Percentiles rank a stretch among this genome's conserved stretches.
Evolutionary conservation across 1,140 invertebrate species (phyloP).

Genomic region (Linepithema humile): DNA sequence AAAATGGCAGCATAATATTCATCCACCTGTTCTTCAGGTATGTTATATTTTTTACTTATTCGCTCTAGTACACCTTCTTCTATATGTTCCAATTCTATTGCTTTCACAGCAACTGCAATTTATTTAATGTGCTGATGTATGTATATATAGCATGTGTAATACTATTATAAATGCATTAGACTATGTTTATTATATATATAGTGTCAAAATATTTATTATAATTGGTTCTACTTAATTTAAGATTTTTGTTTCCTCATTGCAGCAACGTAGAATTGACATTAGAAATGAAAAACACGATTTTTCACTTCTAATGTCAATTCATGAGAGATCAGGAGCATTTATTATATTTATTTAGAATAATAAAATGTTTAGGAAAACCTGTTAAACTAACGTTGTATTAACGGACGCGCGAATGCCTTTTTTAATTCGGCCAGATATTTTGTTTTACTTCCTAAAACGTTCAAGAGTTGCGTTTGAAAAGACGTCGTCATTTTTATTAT

Average conservation of each 20-base stretch:
- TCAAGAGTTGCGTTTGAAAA: constrained; percentile 74
- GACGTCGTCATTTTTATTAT: constrained; percentile 52
- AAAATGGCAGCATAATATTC: constrained; percentile 80
- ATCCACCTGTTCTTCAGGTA: constrained; percentile 74
- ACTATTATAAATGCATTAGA: constrained; percentile 18
- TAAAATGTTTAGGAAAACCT: constrained; percentile 14
- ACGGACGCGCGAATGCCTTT: constrained; percentile 76
- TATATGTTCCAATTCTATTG: constrained; percentile 79
- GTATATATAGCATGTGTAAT: not conserved
- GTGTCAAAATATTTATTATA: not conserved
- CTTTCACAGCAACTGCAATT: constrained; percentile 80
- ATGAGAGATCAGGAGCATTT: too few relatives aligned
- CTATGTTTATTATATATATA: not conserved
- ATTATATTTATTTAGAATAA: not conserved
- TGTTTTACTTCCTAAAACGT: constrained; percentile 74
- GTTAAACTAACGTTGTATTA: constrained; percentile 79
- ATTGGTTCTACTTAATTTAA: not conserved
- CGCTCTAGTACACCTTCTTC: constrained; percentile 80
- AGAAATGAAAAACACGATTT: too few relatives aligned
- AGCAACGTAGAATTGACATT: too few relatives aligned
- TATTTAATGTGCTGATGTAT: constrained; percentile 22
- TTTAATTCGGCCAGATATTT: constrained; percentile 78
- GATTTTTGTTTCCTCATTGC: too few relatives aligned
- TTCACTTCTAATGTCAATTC: too few relatives aligned
- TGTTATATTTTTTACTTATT: constrained; percentile 78